These are phyloP conservation scores for Sinelater perroti DNA, from an alignment of 2,888 invertebrate genomes.

Conservation along the genomic window DNA sequence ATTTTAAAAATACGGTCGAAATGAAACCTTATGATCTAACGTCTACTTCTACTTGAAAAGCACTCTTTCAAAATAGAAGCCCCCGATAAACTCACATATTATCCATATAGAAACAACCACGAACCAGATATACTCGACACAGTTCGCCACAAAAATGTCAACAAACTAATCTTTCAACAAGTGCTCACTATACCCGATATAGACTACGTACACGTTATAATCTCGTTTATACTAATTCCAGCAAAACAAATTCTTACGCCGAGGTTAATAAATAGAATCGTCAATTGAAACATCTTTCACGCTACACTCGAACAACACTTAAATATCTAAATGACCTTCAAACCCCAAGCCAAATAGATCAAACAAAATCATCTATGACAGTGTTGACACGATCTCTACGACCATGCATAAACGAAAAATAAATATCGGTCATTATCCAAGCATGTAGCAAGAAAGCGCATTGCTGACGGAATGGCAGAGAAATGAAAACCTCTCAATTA, in stretches of 20 bases:
- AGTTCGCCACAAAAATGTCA: no score
- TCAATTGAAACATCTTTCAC: conserved; percentile 2
- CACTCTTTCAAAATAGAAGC: no score
- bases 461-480: conserved; percentile 3
- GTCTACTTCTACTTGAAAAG: no score
- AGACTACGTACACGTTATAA: conserved; percentile 1
- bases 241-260: conserved; percentile 3
- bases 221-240: conserved; percentile 3
- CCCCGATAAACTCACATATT: no score
- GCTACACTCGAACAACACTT: conserved; percentile 2
- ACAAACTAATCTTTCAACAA: conserved; percentile 8
- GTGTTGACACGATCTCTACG: neutral
- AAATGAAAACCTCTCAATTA: neutral
- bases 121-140: no score
- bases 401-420: no score
- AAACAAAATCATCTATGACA: conserved; percentile 8
- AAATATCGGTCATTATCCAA: neutral
- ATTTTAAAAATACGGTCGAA: no score
- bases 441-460: neutral
- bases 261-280: conserved; percentile 7
- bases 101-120: no score
- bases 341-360: conserved; percentile 8
- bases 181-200: no score
- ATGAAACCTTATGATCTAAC: no score
- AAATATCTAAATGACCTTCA: conserved; percentile 13